A percentile compares a stretch with the other conserved stretches of the same genome.
Evolutionary conservation across 2,797 vertebrate species (phyloP).

Genomic region (Enteromius fasciolatus): DNA sequence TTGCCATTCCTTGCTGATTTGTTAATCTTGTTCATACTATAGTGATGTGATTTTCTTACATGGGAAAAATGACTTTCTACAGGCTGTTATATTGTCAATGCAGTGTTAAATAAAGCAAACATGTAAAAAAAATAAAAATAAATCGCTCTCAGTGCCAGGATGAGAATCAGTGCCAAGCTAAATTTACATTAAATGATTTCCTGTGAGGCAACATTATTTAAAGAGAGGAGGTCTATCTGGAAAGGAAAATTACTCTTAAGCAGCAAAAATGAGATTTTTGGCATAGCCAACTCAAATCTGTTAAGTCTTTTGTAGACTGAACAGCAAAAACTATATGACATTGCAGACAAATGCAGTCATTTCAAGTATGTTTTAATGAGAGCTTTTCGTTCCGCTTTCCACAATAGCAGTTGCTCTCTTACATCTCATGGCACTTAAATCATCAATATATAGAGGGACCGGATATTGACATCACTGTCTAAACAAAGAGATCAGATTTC

Average conservation of each 20-base stretch:
- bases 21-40: neutral
- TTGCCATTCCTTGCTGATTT: too few relatives aligned
- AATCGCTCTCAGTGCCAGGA: neutral
- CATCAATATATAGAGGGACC: neutral
- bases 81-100: neutral
- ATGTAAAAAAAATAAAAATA: too few relatives aligned
- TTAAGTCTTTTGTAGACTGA: neutral
- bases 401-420: neutral
- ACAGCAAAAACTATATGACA: neutral
- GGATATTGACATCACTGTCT: neutral
- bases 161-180: neutral
- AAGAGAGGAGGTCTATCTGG: neutral
- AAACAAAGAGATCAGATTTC: constrained; percentile 15
- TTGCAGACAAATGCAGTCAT: neutral
- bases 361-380: neutral
- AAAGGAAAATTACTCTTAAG: neutral
- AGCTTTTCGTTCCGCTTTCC: neutral
- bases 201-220: neutral
- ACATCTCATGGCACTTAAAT: neutral
- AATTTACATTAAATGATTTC: constrained; percentile 18
- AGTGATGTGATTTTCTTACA: neutral
- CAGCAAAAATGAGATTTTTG: neutral
- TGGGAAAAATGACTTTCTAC: neutral
- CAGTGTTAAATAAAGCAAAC: constrained; percentile 16
- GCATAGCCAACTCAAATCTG: neutral